phyloP scores from a whole-genome alignment of 2,797 vertebrate genomes.

The Scolopax bukidnonensis region DNA sequence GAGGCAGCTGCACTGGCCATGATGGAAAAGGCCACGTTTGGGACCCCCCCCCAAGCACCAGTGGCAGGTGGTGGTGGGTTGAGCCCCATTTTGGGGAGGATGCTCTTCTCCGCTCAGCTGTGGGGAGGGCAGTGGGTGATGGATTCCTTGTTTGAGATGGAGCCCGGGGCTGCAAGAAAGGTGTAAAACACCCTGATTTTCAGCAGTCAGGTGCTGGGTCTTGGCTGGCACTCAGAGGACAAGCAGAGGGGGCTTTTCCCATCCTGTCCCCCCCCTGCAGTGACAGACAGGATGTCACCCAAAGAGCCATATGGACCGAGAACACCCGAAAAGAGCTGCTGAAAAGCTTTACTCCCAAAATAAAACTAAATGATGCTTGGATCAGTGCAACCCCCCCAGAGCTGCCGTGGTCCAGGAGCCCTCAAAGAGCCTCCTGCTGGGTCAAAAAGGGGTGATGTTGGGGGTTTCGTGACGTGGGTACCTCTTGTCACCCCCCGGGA shows the following conservation, averaged over 20 bases:
- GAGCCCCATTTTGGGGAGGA: neutral
- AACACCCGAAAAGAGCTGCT: neutral
- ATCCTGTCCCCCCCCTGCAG: neutral
- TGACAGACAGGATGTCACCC: neutral
- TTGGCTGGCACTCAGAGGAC: neutral
- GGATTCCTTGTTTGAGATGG: neutral
- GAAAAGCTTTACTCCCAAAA: neutral
- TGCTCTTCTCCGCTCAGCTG: neutral
- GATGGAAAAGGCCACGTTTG: neutral
- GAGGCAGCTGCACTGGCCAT: neutral
- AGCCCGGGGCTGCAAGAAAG: neutral
- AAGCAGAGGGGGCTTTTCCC: neutral
- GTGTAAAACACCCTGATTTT: neutral
- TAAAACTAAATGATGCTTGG: neutral
- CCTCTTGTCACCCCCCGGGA: neutral
- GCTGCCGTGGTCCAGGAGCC: neutral
- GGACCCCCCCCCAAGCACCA: neutral
- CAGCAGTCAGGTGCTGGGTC: neutral
- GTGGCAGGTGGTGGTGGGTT: rapidly evolving
- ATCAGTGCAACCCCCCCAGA: neutral
- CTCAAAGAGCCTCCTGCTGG: rapidly evolving
- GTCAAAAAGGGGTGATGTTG: neutral
- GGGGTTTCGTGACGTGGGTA: neutral
- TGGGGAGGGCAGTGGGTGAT: neutral
- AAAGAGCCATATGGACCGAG: neutral